Base-by-base conservation (phyloP, 2,797 vertebrate genomes). In the Bufotes viridis region DNA sequence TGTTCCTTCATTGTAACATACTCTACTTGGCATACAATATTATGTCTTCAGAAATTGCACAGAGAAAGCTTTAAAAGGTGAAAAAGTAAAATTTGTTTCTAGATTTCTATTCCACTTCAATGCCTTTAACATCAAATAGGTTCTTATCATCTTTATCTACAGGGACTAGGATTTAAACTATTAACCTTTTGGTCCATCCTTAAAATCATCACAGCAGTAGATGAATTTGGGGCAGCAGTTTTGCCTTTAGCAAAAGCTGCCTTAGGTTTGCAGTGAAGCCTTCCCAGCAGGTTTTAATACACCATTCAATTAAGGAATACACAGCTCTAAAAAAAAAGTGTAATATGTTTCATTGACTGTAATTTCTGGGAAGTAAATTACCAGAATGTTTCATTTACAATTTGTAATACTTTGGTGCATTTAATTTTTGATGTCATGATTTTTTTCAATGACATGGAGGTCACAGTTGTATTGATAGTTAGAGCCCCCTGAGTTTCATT, bases 151-250 rank as follows among this genome's bases (percentile, higher is more conserved):
- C 72, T 74, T 89, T 79, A 89, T 84, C 88, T 87, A 84, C 88
- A 84, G 88, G 70, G 85, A 86, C 75, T 74, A 34, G 75, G 83
- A 89, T 89, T 89, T 87, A 89, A 87, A 89, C 80, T 87, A 78
- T 86, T 89, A 89, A 89, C 88, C 88, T 89, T 87, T 87, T 89
- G 60, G 85, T 89, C 85, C 75, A 57, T 82, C 61, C 84, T 79
- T 86, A 89, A 86, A 89, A 89, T 86, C 84, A 86, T 83, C 84
- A 87, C 81, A 74, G 88, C 65, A 74, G 84, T 89, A 89, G 84
- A 89, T 84, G 81, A 82, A 87, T 89, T 89, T 87, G 74, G 85
- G 88, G 85, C 88, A 89, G 74, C 63, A 79, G 42, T 83, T 87
- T 72, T 87, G 85, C 85, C 88, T 89, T 78, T 84, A 80, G 85